Evolutionary conservation across 2,113 vertebrate species (phyloP).

Genomic region (Sceloporus undulatus): DNA sequence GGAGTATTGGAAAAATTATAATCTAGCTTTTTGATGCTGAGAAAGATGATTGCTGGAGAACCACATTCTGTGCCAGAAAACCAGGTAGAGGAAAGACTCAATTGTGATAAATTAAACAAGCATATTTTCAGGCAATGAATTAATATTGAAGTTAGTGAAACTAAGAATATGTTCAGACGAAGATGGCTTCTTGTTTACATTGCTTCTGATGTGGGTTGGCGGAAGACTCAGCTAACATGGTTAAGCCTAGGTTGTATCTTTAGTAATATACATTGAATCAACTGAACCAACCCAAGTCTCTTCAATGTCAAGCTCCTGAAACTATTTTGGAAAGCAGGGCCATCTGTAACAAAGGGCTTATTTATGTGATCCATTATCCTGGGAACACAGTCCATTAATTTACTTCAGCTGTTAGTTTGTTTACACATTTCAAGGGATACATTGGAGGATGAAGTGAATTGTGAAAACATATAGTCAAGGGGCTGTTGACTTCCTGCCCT

Average conservation of each 20-base stretch:
- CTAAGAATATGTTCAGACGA: background rate
- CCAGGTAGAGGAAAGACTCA: background rate
- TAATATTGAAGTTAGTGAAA: background rate
- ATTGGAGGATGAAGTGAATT: background rate
- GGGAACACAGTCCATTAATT: conserved; percentile 9
- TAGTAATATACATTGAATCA: background rate
- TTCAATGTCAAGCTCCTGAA: background rate
- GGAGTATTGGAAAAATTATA: background rate
- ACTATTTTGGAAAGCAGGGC: conserved; percentile 8
- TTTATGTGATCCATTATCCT: conserved; percentile 8
- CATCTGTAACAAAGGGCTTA: background rate
- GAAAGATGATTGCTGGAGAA: background rate
- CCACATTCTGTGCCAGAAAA: conserved; percentile 28
- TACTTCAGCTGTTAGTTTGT: conserved; percentile 20
- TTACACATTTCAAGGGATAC: conserved; percentile 19
- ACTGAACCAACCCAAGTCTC: background rate
- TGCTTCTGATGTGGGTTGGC: background rate
- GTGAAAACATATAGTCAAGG: background rate
- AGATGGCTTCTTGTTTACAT: background rate
- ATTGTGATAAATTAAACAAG: conserved; percentile 3
- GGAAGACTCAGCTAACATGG: background rate
- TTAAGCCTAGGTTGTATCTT: background rate
- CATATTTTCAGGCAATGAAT: background rate
- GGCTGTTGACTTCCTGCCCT: background rate
- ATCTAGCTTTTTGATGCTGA: background rate